Conservation (phyloP, 64 coral and sea anemone species). For the Anthopleura sola region DNA sequence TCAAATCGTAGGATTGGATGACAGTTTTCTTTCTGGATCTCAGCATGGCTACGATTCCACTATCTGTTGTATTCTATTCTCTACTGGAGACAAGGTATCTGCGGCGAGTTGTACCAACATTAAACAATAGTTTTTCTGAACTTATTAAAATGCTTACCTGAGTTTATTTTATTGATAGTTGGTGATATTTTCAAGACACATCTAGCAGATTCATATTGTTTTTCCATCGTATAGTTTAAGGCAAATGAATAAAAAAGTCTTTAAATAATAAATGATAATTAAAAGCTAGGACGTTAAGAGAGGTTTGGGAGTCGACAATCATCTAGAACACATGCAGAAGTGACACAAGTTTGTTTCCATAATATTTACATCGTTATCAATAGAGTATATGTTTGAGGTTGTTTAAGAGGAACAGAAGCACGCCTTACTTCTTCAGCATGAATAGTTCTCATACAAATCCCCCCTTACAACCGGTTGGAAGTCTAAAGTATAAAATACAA, state of each 20-base stretch:
- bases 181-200: neutral
- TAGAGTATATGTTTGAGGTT: neutral
- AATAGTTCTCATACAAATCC: neutral
- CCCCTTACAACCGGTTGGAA: neutral
- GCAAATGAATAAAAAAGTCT: neutral
- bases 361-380: neutral
- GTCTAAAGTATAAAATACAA: neutral
- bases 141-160: neutral
- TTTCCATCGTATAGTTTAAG: neutral
- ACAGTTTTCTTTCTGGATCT: neutral
- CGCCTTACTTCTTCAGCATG: neutral
- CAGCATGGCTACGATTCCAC: neutral
- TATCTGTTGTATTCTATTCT: neutral
- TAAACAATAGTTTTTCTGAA: neutral
- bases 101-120: neutral
- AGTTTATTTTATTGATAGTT: conserved; percentile 3
- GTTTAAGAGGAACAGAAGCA: neutral
- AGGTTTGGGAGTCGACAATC: neutral
- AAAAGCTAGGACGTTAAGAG: neutral
- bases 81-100: neutral
- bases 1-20: neutral
- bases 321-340: neutral
- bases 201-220: neutral
- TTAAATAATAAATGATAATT: neutral
- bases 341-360: neutral